Conservation (phyloP, 2,113 vertebrate species). For the Cacatua alba region DNA sequence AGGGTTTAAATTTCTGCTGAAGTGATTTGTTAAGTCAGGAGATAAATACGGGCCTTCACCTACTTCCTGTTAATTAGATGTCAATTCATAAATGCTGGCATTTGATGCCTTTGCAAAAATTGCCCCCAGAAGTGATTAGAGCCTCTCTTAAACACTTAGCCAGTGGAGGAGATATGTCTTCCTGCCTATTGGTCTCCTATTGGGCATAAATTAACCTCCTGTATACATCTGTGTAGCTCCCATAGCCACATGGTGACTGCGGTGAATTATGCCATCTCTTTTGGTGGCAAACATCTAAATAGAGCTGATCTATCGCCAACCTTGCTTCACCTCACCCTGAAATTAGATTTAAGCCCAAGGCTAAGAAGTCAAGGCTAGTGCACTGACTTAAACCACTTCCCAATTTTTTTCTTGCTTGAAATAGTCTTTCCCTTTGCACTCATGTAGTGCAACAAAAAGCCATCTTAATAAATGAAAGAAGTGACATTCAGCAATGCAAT, state of each 20-base stretch:
- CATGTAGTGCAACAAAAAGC: constrained; percentile 25
- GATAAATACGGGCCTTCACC: background rate
- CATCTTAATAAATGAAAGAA: constrained; percentile 61
- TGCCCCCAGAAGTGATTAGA: background rate
- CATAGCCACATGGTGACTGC: background rate
- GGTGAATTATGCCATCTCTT: background rate
- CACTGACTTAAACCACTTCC: background rate
- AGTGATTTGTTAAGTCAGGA: background rate
- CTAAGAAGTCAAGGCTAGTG: background rate
- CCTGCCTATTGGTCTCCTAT: background rate
- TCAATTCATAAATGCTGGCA: background rate
- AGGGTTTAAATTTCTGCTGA: background rate
- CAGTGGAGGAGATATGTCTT: background rate
- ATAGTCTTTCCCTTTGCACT: background rate
- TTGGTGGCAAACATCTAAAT: background rate
- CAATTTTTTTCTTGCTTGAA: background rate
- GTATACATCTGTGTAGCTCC: background rate
- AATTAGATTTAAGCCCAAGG: background rate
- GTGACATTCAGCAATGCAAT: constrained; percentile 19
- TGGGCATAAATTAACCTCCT: background rate
- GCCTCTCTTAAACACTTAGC: background rate
- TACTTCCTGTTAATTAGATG: background rate
- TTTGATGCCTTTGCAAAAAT: background rate
- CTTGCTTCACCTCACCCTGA: background rate
- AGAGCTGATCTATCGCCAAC: accelerated